phyloP scores from a whole-genome alignment of 2,113 vertebrate species.

The Puntigrus tetrazona region DNA sequence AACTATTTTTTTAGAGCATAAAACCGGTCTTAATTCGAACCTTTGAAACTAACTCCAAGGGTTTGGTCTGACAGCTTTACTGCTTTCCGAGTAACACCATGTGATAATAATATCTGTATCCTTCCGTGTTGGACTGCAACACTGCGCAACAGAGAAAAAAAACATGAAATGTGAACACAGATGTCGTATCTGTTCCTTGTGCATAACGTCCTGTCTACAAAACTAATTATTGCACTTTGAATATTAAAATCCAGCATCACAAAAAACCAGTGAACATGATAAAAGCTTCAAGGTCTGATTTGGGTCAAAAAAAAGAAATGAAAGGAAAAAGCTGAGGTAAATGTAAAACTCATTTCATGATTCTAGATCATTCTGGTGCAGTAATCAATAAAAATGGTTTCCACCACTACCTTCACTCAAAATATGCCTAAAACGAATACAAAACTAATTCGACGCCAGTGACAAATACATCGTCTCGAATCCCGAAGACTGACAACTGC shows the following conservation, averaged over 20 bases:
- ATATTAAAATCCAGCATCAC: slow-evolving; percentile 43
- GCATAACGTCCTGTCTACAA: slow-evolving; percentile 22
- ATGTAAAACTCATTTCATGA: slow-evolving; percentile 33
- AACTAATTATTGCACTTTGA: slow-evolving; percentile 37
- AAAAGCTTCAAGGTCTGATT: slow-evolving; percentile 39
- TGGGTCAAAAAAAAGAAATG: neutral
- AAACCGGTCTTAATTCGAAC: neutral
- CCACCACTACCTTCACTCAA: neutral
- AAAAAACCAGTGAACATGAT: slow-evolving; percentile 32
- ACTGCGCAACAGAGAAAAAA: neutral
- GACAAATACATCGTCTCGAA: slow-evolving; percentile 14
- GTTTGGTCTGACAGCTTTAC: neutral
- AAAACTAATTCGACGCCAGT: neutral
- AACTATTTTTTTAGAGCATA: neutral
- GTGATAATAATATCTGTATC: neutral
- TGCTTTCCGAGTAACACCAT: neutral
- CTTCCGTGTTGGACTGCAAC: neutral
- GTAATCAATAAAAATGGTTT: slow-evolving; percentile 25
- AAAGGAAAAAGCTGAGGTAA: neutral
- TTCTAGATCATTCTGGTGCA: slow-evolving; percentile 11
- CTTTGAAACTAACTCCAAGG: neutral
- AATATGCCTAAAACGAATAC: slow-evolving; percentile 18
- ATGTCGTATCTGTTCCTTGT: neutral
- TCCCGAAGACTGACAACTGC: slow-evolving; percentile 43
- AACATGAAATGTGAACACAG: neutral